These are phyloP conservation scores for Xenopus borealis DNA, from an alignment of 2,113 vertebrate species.

Conservation along the genomic window DNA sequence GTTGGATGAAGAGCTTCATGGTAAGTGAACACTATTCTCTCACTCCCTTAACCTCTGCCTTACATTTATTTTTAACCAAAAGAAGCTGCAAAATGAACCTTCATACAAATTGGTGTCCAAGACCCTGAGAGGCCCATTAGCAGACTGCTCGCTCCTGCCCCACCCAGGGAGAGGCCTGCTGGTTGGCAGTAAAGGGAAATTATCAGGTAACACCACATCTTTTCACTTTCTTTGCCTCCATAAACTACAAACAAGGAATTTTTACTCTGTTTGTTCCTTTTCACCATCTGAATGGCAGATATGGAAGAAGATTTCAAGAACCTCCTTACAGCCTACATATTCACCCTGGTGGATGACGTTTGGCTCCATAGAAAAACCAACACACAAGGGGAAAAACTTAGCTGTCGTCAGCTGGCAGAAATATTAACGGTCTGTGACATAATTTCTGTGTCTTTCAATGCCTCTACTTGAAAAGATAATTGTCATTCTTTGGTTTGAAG, in stretches of 20 bases:
- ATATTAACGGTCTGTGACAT: conserved; percentile 37
- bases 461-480: too few relatives aligned
- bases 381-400: background rate
- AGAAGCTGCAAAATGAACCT: conserved; percentile 38
- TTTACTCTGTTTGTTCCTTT: background rate
- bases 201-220: conserved; percentile 38
- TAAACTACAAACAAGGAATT: too few relatives aligned
- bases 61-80: background rate
- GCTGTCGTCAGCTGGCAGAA: conserved; percentile 19
- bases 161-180: conserved; percentile 39
- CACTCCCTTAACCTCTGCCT: too few relatives aligned
- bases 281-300: conserved; percentile 10
- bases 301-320: conserved; percentile 43
- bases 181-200: conserved; percentile 6
- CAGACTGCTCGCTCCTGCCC: conserved; percentile 54
- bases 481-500: too few relatives aligned
- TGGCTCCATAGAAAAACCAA: conserved; percentile 24
- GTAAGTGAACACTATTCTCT: too few relatives aligned
- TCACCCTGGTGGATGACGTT: conserved; percentile 15
- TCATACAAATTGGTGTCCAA: conserved; percentile 50
- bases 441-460: too few relatives aligned
- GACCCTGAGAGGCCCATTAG: conserved; percentile 46
- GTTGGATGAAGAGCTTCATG: too few relatives aligned
- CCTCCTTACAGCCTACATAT: conserved; percentile 29
- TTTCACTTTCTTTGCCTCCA: too few relatives aligned